Conservation (phyloP, 2,113 vertebrate genomes). For the Archocentrus centrarchus region DNA sequence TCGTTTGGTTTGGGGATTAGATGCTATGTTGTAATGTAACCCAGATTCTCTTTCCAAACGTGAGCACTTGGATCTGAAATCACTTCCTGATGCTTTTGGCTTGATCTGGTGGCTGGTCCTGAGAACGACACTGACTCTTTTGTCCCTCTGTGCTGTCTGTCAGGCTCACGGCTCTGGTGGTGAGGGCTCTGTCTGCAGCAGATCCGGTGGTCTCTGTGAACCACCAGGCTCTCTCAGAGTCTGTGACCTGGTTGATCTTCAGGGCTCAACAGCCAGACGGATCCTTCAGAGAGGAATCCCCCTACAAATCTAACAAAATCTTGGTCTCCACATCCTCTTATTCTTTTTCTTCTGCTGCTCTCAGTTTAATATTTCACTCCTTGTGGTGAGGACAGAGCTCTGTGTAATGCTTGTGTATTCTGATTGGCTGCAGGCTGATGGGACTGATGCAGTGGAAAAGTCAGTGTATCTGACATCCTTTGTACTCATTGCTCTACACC, state of each 20-base stretch:
- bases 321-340: constrained; percentile 76
- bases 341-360: background rate
- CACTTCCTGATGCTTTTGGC: background rate
- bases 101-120: background rate
- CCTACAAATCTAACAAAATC: constrained; percentile 80
- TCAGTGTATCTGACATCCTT: constrained; percentile 89
- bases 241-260: constrained; percentile 85
- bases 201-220: constrained; percentile 70
- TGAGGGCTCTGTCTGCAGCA: constrained; percentile 84
- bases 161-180: constrained; percentile 90
- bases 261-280: constrained; percentile 85
- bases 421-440: constrained; percentile 67
- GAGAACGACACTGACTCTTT: too few relatives aligned
- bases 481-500: constrained; percentile 85
- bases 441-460: constrained; percentile 75
- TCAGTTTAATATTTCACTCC: background rate
- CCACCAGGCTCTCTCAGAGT: constrained; percentile 76
- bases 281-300: constrained; percentile 86
- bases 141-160: background rate
- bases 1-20: too few relatives aligned
- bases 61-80: background rate
- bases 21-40: background rate
- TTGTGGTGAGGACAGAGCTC: background rate
- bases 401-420: background rate
- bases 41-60: background rate